These are phyloP conservation scores for Aplodontia rufa DNA, from an alignment of 2,113 vertebrate species.

Conservation along the genomic window DNA sequence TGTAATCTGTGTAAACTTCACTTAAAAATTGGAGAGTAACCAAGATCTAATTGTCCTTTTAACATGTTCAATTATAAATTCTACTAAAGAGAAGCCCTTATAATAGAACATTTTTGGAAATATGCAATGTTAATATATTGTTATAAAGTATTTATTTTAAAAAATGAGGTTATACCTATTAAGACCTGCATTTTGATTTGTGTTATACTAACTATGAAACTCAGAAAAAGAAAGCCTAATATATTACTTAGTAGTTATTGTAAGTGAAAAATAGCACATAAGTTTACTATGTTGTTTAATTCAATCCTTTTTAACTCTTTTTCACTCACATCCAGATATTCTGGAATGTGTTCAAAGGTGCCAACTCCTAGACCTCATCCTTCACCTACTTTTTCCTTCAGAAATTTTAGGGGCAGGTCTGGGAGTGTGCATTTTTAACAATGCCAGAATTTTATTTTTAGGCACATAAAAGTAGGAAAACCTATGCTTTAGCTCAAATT, in stretches of 20 bases:
- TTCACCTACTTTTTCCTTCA: neutral
- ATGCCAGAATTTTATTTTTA: neutral
- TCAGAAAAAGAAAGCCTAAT: neutral
- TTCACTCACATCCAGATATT: neutral
- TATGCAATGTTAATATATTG: neutral
- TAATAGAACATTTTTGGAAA: conserved; percentile 21
- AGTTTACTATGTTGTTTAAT: conserved; percentile 8
- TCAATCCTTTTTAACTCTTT: conserved; percentile 1
- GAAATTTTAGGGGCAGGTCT: neutral
- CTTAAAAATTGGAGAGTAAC: neutral
- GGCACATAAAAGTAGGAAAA: neutral
- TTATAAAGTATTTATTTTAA: conserved; percentile 22
- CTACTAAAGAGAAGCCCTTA: neutral
- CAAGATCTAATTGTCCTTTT: conserved; percentile 50
- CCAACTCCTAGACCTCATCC: neutral
- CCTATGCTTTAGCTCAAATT: neutral
- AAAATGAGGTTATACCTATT: neutral
- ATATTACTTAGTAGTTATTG: neutral
- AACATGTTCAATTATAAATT: neutral
- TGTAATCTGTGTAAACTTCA: conserved; percentile 21
- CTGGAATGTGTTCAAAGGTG: neutral
- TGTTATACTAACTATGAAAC: neutral
- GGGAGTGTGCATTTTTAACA: neutral
- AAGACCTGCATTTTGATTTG: neutral
- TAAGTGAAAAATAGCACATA: conserved; percentile 7